Evolutionary conservation across 2,113 vertebrate species (phyloP).

Genomic region (Pyxicephalus adspersus): DNA sequence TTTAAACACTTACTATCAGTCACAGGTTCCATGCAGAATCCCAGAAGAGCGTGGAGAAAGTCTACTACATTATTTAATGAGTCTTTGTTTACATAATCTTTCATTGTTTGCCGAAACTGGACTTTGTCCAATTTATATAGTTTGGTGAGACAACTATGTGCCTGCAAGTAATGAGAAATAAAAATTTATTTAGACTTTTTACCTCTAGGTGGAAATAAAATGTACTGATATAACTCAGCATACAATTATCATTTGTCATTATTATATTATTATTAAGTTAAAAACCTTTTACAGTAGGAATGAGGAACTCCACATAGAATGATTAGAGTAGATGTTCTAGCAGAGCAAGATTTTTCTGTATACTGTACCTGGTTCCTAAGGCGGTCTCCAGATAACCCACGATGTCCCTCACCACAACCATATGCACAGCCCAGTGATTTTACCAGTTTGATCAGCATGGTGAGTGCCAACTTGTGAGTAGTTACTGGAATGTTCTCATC

Average conservation of each 20-base stretch:
- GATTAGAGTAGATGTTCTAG: neutral
- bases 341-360: neutral
- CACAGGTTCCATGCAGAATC: constrained; percentile 98
- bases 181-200: neutral
- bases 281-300: neutral
- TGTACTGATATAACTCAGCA: neutral
- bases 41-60: constrained; percentile 97
- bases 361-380: constrained; percentile 90
- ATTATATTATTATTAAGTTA: no score
- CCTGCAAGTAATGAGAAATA: constrained; percentile 68
- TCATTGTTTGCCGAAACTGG: constrained; percentile 96
- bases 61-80: constrained; percentile 99
- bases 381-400: constrained; percentile 94
- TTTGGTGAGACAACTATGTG: constrained; percentile 94
- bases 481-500: constrained; percentile 82
- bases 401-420: constrained; percentile 97
- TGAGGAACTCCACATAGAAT: neutral
- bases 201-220: neutral
- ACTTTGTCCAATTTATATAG: constrained; percentile 96
- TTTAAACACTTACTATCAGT: constrained; percentile 90
- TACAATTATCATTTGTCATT: no score
- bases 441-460: constrained; percentile 98
- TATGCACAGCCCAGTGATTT: constrained; percentile 97
- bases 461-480: constrained; percentile 90
- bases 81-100: constrained; percentile 97